phyloP scores from a whole-genome alignment of 1,140 invertebrate genomes.

The Hypothenemus hampei region DNA sequence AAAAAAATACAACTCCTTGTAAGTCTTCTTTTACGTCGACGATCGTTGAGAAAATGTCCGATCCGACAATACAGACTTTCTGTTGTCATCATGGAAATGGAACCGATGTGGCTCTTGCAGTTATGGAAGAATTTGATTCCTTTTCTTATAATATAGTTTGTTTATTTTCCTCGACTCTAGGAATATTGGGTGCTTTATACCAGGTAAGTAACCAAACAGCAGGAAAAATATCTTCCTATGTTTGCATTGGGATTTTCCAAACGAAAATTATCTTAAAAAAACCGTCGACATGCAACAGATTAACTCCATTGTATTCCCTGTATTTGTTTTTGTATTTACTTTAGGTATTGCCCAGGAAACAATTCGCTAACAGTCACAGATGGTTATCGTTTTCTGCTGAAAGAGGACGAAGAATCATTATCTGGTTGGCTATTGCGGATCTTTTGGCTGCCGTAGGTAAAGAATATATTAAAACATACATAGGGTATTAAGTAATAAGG shows the following conservation, averaged over 20 bases:
- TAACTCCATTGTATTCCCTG: neutral
- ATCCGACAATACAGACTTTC: slow-evolving; percentile 75
- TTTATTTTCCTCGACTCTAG: slow-evolving; percentile 64
- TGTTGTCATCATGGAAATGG: slow-evolving; percentile 66
- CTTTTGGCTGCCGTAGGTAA: slow-evolving; percentile 67
- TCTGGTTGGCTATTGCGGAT: slow-evolving; percentile 74
- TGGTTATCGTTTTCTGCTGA: slow-evolving; percentile 54
- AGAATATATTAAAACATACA: neutral
- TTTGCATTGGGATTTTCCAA: too few species aligned
- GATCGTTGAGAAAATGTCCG: slow-evolving; percentile 57
- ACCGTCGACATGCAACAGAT: neutral
- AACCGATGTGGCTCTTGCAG: slow-evolving; percentile 54
- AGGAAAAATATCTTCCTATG: too few species aligned
- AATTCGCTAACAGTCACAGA: slow-evolving; percentile 42
- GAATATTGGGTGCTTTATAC: slow-evolving; percentile 67
- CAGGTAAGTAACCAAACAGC: slow-evolving; percentile 65
- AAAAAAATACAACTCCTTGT: too few species aligned
- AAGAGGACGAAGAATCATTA: slow-evolving; percentile 64
- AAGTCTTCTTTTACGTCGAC: too few species aligned
- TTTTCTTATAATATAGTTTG: slow-evolving; percentile 67
- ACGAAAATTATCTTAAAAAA: too few species aligned
- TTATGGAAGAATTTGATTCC: slow-evolving; percentile 65
- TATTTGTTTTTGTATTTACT: slow-evolving; percentile 20
- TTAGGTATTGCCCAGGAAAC: slow-evolving; percentile 47
- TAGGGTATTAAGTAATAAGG: neutral